Evolutionary conservation across 2,888 invertebrate species (phyloP).

Genomic region (Actias luna): DNA sequence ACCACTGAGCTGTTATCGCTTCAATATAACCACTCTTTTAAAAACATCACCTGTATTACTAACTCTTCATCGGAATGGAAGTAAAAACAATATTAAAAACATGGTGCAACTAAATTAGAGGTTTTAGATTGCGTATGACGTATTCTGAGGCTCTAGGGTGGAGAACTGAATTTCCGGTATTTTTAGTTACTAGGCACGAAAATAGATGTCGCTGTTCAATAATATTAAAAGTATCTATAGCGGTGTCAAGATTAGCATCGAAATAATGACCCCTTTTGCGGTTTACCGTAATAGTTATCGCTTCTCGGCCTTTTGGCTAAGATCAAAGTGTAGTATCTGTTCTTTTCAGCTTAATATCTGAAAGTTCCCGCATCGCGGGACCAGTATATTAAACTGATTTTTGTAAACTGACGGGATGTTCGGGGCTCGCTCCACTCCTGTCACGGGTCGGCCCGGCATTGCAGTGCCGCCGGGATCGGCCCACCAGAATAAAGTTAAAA

Average conservation of each 20-base stretch:
- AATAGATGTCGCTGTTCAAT: neutral
- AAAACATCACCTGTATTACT: too few species aligned
- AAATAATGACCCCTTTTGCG: neutral
- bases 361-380: constrained; percentile 22
- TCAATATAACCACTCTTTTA: too few species aligned
- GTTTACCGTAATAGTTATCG: neutral
- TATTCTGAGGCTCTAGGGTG: too few species aligned
- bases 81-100: too few species aligned
- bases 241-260: neutral
- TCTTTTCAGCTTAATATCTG: constrained; percentile 24
- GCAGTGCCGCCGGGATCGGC: neutral
- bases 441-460: constrained; percentile 24
- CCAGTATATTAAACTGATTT: constrained; percentile 23
- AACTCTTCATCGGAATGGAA: too few species aligned
- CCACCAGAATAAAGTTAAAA: neutral
- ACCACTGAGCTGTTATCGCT: too few species aligned
- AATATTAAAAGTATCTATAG: neutral
- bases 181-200: neutral
- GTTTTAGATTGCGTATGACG: too few species aligned
- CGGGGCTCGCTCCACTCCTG: constrained; percentile 23
- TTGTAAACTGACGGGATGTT: constrained; percentile 22
- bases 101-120: too few species aligned
- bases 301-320: constrained; percentile 43
- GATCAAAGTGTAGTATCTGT: constrained; percentile 21
- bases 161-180: too few species aligned